A percentile compares a stretch with the other conserved stretches of the same genome.
phyloP scores from a whole-genome alignment of 1,140 invertebrate species.

The Eumaeus atala region DNA sequence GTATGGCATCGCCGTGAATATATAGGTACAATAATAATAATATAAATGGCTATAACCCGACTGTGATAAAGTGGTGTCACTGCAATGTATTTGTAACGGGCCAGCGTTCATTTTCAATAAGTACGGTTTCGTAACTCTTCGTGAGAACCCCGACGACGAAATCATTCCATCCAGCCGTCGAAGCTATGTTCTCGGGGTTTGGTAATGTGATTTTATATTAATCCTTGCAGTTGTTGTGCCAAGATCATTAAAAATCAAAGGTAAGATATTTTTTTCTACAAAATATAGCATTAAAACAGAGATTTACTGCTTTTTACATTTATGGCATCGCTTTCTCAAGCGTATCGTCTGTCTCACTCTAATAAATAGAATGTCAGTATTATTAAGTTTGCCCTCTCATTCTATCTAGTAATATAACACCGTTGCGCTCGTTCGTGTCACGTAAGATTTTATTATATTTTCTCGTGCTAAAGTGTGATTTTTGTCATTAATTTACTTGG shows the following conservation, averaged over 20 bases:
- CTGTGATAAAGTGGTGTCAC: constrained; percentile 37
- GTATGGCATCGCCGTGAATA: constrained; percentile 35
- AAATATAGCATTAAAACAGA: constrained; percentile 40
- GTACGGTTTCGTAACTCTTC: constrained; percentile 50
- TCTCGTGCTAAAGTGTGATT: constrained; percentile 52
- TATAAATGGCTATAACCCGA: constrained; percentile 60
- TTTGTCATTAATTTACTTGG: constrained; percentile 36
- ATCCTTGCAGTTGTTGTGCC: constrained; percentile 64
- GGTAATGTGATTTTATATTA: constrained; percentile 68
- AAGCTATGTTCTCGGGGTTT: constrained; percentile 71
- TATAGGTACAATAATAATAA: constrained; percentile 29
- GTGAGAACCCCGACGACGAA: constrained; percentile 73
- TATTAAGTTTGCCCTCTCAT: constrained; percentile 58
- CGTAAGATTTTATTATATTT: constrained; percentile 72
- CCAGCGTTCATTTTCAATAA: constrained; percentile 39
- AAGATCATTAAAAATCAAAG: constrained; percentile 65
- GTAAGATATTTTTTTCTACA: constrained; percentile 42
- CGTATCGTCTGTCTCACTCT: constrained; percentile 61
- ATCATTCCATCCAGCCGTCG: constrained; percentile 73
- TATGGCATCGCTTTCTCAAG: constrained; percentile 73
- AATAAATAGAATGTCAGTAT: constrained; percentile 52
- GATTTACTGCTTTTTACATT: constrained; percentile 59
- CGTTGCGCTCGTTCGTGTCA: constrained; percentile 73
- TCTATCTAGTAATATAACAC: constrained; percentile 72
- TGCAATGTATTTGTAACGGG: constrained; percentile 30